phyloP scores from a whole-genome alignment of 2,888 invertebrate genomes.

The Drosophila koepferae region DNA sequence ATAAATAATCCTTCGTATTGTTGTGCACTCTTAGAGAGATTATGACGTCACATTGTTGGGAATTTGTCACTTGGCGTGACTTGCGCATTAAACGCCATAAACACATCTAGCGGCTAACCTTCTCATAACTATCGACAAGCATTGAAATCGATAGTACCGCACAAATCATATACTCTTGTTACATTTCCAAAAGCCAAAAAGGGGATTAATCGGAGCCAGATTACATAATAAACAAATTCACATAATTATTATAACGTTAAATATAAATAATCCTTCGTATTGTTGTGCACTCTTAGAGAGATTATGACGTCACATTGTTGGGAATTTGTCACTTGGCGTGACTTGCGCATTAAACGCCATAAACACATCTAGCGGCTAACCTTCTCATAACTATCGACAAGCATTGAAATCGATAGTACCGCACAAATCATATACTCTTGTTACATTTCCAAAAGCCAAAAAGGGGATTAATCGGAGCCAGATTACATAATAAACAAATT shows the following conservation, averaged over 20 bases:
- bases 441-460: neutral
- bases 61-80: slow-evolving; percentile 9
- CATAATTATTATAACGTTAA: too few species aligned
- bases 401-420: neutral
- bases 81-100: slow-evolving; percentile 4
- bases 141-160: slow-evolving; percentile 1
- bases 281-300: neutral
- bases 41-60: slow-evolving; percentile 10
- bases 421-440: too few species aligned
- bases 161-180: neutral
- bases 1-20: too few species aligned
- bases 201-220: too few species aligned
- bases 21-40: neutral
- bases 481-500: too few species aligned
- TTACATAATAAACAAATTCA: too few species aligned
- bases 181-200: neutral
- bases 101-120: neutral
- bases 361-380: neutral
- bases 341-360: slow-evolving; percentile 8
- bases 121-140: neutral
- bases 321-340: slow-evolving; percentile 5
- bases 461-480: too few species aligned
- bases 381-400: neutral
- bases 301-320: slow-evolving; percentile 11
- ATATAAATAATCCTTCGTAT: too few species aligned